These are phyloP conservation scores for Machimus rusticus DNA, from an alignment of 2,888 invertebrate species.

Conservation along the genomic window DNA sequence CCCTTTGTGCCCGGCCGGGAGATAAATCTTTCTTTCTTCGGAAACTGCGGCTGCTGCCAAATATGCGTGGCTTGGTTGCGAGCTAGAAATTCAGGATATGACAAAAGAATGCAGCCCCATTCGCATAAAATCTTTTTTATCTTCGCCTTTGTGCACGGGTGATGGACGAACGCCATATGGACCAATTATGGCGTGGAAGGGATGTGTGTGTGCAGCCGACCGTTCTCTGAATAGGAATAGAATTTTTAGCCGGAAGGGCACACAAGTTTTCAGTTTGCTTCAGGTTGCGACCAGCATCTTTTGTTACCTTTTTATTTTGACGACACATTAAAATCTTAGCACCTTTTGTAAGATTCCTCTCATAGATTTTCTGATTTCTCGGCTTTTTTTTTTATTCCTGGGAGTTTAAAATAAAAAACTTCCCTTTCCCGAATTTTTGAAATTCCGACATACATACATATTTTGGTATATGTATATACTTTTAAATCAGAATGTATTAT, in stretches of 20 bases:
- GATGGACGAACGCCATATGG: neutral
- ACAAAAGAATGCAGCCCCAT: neutral
- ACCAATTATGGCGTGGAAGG: neutral
- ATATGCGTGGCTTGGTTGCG: neutral
- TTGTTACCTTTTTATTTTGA: neutral
- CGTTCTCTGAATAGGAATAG: neutral
- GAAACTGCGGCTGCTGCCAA: neutral
- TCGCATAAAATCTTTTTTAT: slow-evolving; percentile 9
- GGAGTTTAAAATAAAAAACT: neutral
- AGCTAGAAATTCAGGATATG: neutral
- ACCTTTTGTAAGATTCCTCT: neutral
- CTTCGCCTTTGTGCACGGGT: neutral
- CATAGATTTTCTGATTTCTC: neutral
- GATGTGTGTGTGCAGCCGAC: neutral
- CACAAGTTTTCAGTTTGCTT: neutral
- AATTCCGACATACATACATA: neutral
- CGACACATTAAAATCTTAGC: neutral
- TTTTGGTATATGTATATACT: neutral
- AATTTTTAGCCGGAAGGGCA: neutral
- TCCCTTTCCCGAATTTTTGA: neutral
- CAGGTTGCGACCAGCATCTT: neutral
- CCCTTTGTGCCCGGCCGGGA: neutral
- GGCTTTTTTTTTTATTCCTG: neutral
- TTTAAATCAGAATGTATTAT: no score
- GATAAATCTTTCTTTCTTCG: neutral